Evolutionary conservation across 2,888 invertebrate species (phyloP), one percentile per base, ranked within the genome.

Genomic region (Xiphydria camelus): DNA sequence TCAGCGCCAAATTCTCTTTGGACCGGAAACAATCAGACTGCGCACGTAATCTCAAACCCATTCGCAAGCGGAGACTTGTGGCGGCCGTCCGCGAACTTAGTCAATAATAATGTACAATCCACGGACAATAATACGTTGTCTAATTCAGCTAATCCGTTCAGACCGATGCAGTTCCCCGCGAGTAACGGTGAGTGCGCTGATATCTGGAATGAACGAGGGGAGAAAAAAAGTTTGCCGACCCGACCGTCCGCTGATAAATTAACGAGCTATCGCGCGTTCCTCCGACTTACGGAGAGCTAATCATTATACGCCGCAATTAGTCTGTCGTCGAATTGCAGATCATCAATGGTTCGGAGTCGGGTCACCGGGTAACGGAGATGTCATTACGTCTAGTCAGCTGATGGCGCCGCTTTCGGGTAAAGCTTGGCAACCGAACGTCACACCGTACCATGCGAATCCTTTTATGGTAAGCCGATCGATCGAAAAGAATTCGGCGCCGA

Each of bases 381-480:
- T 70, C 54, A 66, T 70, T 63, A 61, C 71, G 58, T 70, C 74
- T 66, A 72, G 72, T 72, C 70, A 72, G 55, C 56, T 67, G 61
- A 66, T 68, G 70, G 64, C 70, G 47, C 64, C 69, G 45, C 60
- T 71, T 56, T 59, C 75, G 41, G 71, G 67, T 51, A 75, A 73
- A 67, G 61, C 68, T 35, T 75, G 75, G 75, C 74, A 74, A 62
- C 73, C 74, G 45, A 61, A 62, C 47, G 70, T 73, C 54, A 62
- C 73, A 38, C 62, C 69, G 47, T 74, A 70, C 57, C 73, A 70
- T 46, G 75, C 75, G 45, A 77, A 78, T 66, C 77, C 78, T 51
- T 78, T 78, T 61, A 68, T 67, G 63, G 77, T 77, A 65, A 61
- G 66, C 61, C 51, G 15, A 29, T 4, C 5, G 9, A 12, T 6